Evolutionary conservation across 2,888 invertebrate species (phyloP).

Genomic region (Leucophenga maculata): DNA sequence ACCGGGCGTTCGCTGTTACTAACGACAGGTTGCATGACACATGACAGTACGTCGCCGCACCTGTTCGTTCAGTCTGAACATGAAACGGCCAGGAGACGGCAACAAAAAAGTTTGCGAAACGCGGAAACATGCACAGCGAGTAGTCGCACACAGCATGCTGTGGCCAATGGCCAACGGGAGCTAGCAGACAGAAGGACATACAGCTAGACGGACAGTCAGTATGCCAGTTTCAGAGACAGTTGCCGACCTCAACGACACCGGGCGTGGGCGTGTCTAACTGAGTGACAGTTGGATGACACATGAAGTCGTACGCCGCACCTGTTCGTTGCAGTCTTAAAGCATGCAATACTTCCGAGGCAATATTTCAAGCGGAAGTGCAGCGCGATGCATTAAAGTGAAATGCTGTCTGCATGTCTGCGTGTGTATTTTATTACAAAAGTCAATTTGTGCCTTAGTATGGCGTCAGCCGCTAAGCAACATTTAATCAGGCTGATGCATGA

Average conservation of each 20-base stretch:
- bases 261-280: slow-evolving; percentile 79
- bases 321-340: slow-evolving; percentile 70
- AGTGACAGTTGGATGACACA: slow-evolving; percentile 78
- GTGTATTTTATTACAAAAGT: slow-evolving; percentile 25
- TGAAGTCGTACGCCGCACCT: background rate
- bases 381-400: background rate
- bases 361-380: background rate
- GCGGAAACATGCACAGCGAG: slow-evolving; percentile 77
- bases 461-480: slow-evolving; percentile 53
- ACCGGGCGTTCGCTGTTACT: too few relatives aligned
- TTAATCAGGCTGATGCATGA: slow-evolving; percentile 59
- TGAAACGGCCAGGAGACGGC: slow-evolving; percentile 75
- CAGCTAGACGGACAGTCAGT: slow-evolving; percentile 67
- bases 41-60: too few relatives aligned
- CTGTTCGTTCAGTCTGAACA: too few relatives aligned
- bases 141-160: slow-evolving; percentile 78
- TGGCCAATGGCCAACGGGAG: slow-evolving; percentile 75
- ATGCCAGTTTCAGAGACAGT: too few relatives aligned
- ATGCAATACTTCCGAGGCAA: slow-evolving; percentile 39
- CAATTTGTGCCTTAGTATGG: slow-evolving; percentile 1
- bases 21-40: too few relatives aligned
- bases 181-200: slow-evolving; percentile 73
- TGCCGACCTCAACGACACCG: slow-evolving; percentile 85
- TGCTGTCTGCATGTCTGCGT: background rate
- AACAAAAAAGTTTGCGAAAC: slow-evolving; percentile 79